Conservation (phyloP, 2,797 vertebrate species). For the Macrochelys suwanniensis region DNA sequence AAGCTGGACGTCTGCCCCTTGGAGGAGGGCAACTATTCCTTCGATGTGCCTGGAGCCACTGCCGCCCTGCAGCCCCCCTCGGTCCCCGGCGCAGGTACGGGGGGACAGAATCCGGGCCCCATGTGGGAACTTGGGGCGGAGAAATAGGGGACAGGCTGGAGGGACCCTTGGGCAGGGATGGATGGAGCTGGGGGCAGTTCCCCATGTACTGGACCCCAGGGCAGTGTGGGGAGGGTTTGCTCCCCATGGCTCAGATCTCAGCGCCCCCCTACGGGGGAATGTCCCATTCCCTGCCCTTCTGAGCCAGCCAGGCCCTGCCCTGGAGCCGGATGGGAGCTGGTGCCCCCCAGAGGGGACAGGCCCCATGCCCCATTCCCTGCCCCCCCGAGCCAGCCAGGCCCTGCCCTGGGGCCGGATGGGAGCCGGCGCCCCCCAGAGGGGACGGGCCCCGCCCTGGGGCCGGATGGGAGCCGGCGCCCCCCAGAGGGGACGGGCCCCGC, state of each 20-base stretch:
- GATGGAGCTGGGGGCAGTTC: neutral
- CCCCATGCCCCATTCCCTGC: no score
- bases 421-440: neutral
- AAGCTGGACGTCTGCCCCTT: conserved; percentile 76
- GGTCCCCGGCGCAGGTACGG: conserved; percentile 67
- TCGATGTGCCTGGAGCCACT: conserved; percentile 25
- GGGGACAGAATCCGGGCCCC: neutral
- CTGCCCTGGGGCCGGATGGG: neutral
- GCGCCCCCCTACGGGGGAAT: no score
- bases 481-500: no score
- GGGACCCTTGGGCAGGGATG: neutral
- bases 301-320: neutral
- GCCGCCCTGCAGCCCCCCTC: conserved; percentile 15
- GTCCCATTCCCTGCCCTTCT: no score
- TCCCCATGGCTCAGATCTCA: neutral
- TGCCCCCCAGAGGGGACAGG: no score
- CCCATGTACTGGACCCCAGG: neutral
- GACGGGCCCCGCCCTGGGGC: neutral
- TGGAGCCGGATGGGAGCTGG: neutral
- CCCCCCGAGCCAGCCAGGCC: no score
- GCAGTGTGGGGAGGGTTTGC: neutral
- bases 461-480: neutral
- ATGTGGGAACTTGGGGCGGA: no score
- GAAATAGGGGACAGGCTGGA: neutral
- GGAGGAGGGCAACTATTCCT: conserved; percentile 79